phyloP scores from a whole-genome alignment of 2,888 invertebrate genomes.

The Xestobium rufovillosum region DNA sequence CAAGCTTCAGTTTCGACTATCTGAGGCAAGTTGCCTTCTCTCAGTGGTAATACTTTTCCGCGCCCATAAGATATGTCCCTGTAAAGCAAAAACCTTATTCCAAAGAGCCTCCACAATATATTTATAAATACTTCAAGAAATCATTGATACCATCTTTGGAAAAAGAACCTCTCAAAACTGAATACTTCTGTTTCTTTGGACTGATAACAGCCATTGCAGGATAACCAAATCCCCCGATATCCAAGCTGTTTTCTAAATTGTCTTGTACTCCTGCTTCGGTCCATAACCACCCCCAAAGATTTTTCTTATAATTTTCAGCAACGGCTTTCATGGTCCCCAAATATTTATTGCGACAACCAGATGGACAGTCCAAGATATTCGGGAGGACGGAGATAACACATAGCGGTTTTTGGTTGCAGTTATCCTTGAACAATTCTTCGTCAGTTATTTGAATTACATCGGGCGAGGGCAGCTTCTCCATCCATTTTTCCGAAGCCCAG shows the following conservation, averaged over 20 bases:
- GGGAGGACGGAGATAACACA: slow-evolving; percentile 91
- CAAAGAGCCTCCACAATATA: too few relatives aligned
- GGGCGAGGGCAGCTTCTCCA: slow-evolving; percentile 84
- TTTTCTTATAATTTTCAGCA: slow-evolving; percentile 88
- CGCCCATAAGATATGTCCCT: slow-evolving; percentile 89
- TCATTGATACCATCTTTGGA: slow-evolving; percentile 92
- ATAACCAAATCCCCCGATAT: slow-evolving; percentile 97
- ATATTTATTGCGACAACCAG: slow-evolving; percentile 85
- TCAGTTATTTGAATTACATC: slow-evolving; percentile 59
- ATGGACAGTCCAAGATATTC: slow-evolving; percentile 92
- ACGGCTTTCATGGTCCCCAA: slow-evolving; percentile 62
- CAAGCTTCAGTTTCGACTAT: slow-evolving; percentile 65
- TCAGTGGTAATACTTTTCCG: slow-evolving; percentile 83
- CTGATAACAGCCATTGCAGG: slow-evolving; percentile 98
- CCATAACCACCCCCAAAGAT: slow-evolving; percentile 98
- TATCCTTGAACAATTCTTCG: slow-evolving; percentile 57
- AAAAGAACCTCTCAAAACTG: slow-evolving; percentile 87
- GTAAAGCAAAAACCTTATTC: too few relatives aligned
- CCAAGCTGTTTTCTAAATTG: slow-evolving; percentile 79
- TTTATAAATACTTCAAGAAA: too few relatives aligned
- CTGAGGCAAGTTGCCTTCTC: slow-evolving; percentile 71
- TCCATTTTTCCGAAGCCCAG: slow-evolving; percentile 80
- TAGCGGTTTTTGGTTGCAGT: slow-evolving; percentile 80
- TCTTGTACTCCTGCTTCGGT: slow-evolving; percentile 82
- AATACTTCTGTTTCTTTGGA: slow-evolving; percentile 94